A percentile compares a stretch with the other conserved stretches of the same genome.
Conservation (phyloP, 2,797 vertebrate species). For the Enteromius radiatus region DNA sequence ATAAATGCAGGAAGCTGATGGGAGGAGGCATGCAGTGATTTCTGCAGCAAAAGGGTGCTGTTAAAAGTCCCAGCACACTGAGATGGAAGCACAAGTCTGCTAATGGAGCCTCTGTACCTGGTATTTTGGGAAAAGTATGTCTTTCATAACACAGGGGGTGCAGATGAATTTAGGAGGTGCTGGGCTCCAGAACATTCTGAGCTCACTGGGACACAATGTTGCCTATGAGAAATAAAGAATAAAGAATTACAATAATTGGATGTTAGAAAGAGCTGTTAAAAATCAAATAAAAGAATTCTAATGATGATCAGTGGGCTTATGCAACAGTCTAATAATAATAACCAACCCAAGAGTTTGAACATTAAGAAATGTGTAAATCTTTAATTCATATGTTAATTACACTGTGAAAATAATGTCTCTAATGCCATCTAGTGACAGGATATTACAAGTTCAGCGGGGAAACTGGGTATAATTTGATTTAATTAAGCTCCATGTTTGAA, state of each 20-base stretch:
- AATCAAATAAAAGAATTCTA: neutral
- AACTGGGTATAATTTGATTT: neutral
- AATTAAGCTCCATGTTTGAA: neutral
- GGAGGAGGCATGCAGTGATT: constrained; percentile 21
- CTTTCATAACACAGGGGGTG: constrained; percentile 72
- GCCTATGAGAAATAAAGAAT: constrained; percentile 69
- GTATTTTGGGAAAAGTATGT: constrained; percentile 77
- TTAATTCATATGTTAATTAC: neutral
- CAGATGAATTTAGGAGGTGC: constrained; percentile 77
- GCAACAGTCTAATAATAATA: constrained; percentile 2
- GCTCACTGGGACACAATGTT: constrained; percentile 67
- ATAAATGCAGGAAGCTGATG: constrained; percentile 18
- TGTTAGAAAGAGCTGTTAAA: neutral
- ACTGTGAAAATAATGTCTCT: constrained; percentile 29
- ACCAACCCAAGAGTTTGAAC: neutral
- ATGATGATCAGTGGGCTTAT: neutral
- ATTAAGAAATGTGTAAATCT: neutral
- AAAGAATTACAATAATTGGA: constrained; percentile 42
- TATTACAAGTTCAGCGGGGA: neutral
- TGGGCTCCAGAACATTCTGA: constrained; percentile 77
- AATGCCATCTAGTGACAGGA: constrained; percentile 60
- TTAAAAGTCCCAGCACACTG: constrained; percentile 37
- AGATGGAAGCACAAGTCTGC: constrained; percentile 28
- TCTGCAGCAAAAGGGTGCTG: constrained; percentile 37
- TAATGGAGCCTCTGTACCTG: constrained; percentile 70